phyloP scores from a whole-genome alignment of 1,140 invertebrate species.

The Lucilia cuprina region DNA sequence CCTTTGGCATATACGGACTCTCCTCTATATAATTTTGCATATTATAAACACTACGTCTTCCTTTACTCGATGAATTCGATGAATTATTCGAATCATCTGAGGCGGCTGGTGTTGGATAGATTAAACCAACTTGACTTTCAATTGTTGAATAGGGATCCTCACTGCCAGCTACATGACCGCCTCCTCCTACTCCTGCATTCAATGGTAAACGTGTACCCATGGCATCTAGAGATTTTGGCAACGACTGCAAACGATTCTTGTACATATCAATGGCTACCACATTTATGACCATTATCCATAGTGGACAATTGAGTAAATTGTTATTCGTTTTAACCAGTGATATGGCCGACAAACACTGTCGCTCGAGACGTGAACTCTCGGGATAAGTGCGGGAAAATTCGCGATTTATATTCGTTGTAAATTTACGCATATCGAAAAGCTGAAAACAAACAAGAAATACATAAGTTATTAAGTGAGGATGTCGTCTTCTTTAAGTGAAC shows the following conservation, averaged over 20 bases:
- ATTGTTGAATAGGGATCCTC: conserved; percentile 61
- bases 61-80: conserved; percentile 48
- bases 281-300: conserved; percentile 95
- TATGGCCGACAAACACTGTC: conserved; percentile 87
- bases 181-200: not conserved
- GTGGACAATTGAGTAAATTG: conserved; percentile 87
- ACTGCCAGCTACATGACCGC: conserved; percentile 38
- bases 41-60: conserved; percentile 55
- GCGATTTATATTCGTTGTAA: conserved; percentile 89
- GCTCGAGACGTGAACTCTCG: conserved; percentile 83
- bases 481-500: too few species aligned
- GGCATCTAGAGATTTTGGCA: conserved; percentile 55
- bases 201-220: conserved; percentile 49
- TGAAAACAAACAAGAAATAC: conserved; percentile 63
- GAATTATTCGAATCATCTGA: conserved; percentile 57
- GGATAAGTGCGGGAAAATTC: conserved; percentile 87
- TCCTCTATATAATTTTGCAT: conserved; percentile 54
- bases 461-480: too few species aligned
- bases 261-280: conserved; percentile 96
- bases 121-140: conserved; percentile 59
- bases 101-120: conserved; percentile 57
- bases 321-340: conserved; percentile 87
- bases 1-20: conserved; percentile 59
- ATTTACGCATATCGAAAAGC: conserved; percentile 97
- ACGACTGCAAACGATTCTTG: conserved; percentile 83